These are phyloP conservation scores for Anarhynchus alexandrinus DNA, from an alignment of 2,113 vertebrate species.

Conservation along the genomic window DNA sequence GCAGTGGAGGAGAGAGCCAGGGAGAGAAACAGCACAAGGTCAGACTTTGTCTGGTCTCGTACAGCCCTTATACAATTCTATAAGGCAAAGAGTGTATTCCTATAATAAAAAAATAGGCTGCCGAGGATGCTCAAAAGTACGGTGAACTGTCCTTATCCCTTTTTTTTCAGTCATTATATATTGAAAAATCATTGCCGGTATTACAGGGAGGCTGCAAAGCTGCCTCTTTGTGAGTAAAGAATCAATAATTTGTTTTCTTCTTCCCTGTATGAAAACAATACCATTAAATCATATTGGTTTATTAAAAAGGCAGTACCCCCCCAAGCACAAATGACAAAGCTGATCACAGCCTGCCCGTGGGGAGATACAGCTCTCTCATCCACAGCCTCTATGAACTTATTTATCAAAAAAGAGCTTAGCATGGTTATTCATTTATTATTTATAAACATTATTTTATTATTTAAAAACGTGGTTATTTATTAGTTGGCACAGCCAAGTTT, in stretches of 20 bases:
- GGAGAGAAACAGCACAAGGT: neutral
- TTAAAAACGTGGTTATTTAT: neutral
- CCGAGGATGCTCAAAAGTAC: neutral
- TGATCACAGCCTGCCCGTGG: neutral
- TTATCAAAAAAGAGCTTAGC: neutral
- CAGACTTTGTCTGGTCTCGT: neutral
- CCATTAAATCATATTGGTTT: neutral
- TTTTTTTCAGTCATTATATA: neutral
- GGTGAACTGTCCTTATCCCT: neutral
- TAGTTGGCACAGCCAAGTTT: neutral
- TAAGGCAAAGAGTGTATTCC: neutral
- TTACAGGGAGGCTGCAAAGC: neutral
- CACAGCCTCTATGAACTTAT: neutral
- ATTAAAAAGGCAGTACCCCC: neutral
- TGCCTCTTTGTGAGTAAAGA: neutral
- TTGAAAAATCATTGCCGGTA: neutral
- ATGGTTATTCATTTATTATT: neutral
- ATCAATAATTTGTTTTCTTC: slow-evolving; percentile 27
- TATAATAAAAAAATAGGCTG: neutral
- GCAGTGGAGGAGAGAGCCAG: neutral
- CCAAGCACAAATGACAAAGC: neutral
- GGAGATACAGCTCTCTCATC: neutral
- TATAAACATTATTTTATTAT: neutral
- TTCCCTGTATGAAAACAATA: neutral
- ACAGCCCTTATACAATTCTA: neutral